Evolutionary conservation across 2,113 vertebrate species (phyloP), one percentile per base, ranked within the genome.

Genomic region (Nannobrachium achirus): DNA sequence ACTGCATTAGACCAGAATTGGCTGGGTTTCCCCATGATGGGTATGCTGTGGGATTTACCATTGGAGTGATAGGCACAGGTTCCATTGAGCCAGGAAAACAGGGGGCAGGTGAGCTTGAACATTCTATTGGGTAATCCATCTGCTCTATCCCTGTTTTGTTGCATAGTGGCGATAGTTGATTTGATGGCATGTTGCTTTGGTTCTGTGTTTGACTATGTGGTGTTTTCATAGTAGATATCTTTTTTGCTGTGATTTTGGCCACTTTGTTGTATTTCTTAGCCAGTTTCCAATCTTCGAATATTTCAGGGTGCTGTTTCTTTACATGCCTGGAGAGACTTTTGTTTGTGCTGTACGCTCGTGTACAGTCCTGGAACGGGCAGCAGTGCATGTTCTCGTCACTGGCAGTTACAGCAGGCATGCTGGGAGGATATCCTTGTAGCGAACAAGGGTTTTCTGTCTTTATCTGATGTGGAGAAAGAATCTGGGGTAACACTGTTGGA

Each of bases 301-400:
- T 96, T 80, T 98, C 96, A 11, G 97, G 95, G 71, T 99, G 98
- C 19, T 95, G 94, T 65, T 97, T 96, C 85, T 99, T 99, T 87
- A 99, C 97, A 53, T 99, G 98, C 75, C 98, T 94, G 7, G 96
- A 97, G 80, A 99, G 95, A 89, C 98, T 99, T 83, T 98, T 98
- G 39, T 95, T 95, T 1, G 96, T 99, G 85, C 97, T 98, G 71
- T 99, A 99, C 0, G 93, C 94, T 75, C 98, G 92, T 63, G 95
- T 96, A 74, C 98, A 99, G 2, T 94, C 95, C 51, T 94, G 95
- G 25, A 94, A 94, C 20, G 97, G 95, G 78, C 98, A 99, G 82
- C 86, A 93, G 66, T 97, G 97, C 75, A 94, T 94, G 74, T 96
- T 86, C 63, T 89, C 89, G 9, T 90, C 89, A 61, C 73, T 89